Base-by-base conservation (phyloP, 2,797 vertebrate species). In the Ctenopoma kingsleyae region DNA sequence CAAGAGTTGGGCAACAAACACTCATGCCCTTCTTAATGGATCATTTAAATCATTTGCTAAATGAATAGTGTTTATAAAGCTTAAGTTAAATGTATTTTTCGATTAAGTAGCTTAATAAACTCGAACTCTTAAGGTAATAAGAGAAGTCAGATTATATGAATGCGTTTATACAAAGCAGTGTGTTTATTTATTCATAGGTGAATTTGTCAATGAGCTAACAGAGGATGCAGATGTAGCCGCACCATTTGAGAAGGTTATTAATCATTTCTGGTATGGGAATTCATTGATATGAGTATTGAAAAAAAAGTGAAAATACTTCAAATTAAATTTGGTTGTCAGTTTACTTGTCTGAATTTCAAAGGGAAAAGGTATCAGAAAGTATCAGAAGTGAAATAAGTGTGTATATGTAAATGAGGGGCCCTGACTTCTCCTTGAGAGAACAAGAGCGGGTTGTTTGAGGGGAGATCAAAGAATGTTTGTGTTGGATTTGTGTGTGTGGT, bases 381-480 rank as follows among this genome's bases (percentile, higher is more conserved):
- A 60, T 3, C 72, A 67, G 7, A 44, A 44, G 81, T 11, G 15
- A 62, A 87, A 83, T 68, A 71, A 78, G 51, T 67, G 71, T 69
- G 53, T 1, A 16, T 66, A 82, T 88, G 88, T 73, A 90, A 83
- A 86, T 81, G 68, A 80, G 67, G 53, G 53, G 43, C 20, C 65
- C 70, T 48, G 53, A 63, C 59, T 85, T 87, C 76, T 81, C 77
- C 71, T 74, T 71, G 63, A 82, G 76, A 87, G 74, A 86, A 82
- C 76, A 78, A 62, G 74, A 67, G 61, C 36, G 43, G 67, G 60
- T 62, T 75, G 83, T 88, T 84, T 73, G 71, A 73, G 61, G 32
- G 6, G 36, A 90, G 78, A 91, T 91, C 90, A 92, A 91, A 89
- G 78, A 50, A 2, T 77, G 76, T 81, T 59, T 78, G 71, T 69